Percentiles rank a stretch among this genome's conserved stretches.
These are phyloP conservation scores for Lycophotia porphyrea DNA, from an alignment of 2,888 invertebrate species.

Conservation along the genomic window DNA sequence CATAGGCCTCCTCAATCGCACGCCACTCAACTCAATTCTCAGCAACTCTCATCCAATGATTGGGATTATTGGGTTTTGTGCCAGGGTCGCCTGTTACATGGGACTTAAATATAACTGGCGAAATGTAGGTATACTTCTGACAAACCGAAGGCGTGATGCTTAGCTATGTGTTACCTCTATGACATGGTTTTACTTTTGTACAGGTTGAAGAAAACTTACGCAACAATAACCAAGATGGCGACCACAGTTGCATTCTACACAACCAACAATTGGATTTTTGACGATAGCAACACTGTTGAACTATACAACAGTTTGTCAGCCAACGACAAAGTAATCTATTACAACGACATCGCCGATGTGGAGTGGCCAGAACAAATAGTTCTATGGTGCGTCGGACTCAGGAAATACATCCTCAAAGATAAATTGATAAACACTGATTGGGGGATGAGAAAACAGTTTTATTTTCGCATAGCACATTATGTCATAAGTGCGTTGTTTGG, in stretches of 20 bases:
- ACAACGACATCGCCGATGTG: conserved; percentile 59
- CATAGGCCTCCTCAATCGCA: too few species aligned
- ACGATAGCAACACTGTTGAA: conserved; percentile 61
- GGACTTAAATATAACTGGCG: not conserved
- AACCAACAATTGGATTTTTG: conserved; percentile 65
- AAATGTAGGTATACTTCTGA: not conserved
- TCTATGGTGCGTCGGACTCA: conserved; percentile 63
- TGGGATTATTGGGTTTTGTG: too few species aligned
- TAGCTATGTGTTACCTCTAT: not conserved
- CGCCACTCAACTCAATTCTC: too few species aligned
- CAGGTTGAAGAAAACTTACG: conserved; percentile 69
- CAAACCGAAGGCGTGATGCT: not conserved
- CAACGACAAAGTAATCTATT: conserved; percentile 64
- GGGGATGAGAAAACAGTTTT: conserved; percentile 60
- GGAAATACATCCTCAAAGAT: conserved; percentile 60
- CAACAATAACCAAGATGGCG: conserved; percentile 59
- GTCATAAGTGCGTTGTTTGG: conserved; percentile 24
- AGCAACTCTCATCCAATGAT: too few species aligned
- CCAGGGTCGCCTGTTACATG: too few species aligned
- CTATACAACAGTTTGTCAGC: conserved; percentile 58
- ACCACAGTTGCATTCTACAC: conserved; percentile 47
- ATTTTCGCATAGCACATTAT: conserved; percentile 55
- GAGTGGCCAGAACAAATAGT: conserved; percentile 58
- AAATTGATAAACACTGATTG: conserved; percentile 48
- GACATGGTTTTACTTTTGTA: conserved; percentile 14